These are phyloP conservation scores for Propithecus coquereli DNA, from an alignment of 2,113 vertebrate species.

Conservation along the genomic window DNA sequence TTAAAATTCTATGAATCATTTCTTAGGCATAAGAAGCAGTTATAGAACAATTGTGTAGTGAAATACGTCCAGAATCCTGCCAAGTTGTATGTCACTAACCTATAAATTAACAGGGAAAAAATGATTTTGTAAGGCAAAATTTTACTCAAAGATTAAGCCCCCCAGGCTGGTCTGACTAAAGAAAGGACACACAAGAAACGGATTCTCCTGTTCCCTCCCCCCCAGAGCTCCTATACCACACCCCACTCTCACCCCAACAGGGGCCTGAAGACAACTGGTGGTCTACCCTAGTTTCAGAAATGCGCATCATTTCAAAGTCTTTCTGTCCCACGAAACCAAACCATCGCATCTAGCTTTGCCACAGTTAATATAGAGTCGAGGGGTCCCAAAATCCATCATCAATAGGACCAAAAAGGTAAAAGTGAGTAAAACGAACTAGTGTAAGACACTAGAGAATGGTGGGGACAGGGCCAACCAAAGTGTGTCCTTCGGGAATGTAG, in stretches of 20 bases:
- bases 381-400: not conserved
- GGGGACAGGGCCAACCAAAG: not conserved
- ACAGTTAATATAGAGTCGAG: not conserved
- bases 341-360: fast-evolving
- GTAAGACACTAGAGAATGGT: not conserved
- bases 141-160: not conserved
- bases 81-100: not conserved
- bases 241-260: too few relatives aligned
- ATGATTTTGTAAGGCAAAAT: not conserved
- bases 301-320: not conserved
- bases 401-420: not conserved
- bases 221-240: too few relatives aligned
- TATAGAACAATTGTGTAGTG: not conserved
- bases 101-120: not conserved
- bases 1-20: not conserved
- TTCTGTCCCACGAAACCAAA: not conserved
- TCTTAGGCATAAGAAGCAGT: not conserved
- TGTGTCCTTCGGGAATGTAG: not conserved
- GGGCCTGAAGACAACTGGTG: not conserved
- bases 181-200: not conserved
- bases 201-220: too few relatives aligned
- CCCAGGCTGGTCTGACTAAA: not conserved
- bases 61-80: not conserved
- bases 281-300: not conserved
- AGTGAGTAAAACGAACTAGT: not conserved